Conservation (phyloP, 30 jellyfish, hydroid and myxozoan species). For the Nemopilema nomurai region DNA sequence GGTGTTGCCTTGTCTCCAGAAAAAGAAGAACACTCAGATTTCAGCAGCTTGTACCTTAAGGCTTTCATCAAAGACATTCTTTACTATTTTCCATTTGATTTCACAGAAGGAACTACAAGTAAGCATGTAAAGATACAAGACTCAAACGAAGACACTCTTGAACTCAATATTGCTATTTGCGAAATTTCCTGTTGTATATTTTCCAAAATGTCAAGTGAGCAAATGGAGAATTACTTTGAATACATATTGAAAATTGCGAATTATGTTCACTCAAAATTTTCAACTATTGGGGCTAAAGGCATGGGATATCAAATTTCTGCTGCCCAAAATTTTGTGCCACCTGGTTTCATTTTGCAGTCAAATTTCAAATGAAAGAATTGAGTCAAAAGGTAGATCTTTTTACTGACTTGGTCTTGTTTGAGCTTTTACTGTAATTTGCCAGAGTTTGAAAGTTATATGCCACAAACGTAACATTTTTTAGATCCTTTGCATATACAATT, state of each 20-base stretch:
- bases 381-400: neutral
- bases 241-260: constrained; percentile 4
- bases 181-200: constrained; percentile 19
- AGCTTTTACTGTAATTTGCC: no score
- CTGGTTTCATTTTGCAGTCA: neutral
- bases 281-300: neutral
- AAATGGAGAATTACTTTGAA: neutral
- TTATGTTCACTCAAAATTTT: constrained; percentile 8
- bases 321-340: neutral
- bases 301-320: neutral
- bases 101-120: neutral
- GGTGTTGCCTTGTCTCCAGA: neutral
- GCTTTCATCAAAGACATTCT: constrained; percentile 23
- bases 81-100: constrained; percentile 39
- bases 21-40: neutral
- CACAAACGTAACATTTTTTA: no score
- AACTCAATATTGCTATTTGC: constrained; percentile 32
- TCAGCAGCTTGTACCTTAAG: constrained; percentile 1
- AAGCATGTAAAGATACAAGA: constrained; percentile 7
- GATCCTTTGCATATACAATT: no score
- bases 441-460: no score
- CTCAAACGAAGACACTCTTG: neutral
- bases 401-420: no score
- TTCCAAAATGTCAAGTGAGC: neutral
- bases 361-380: neutral